A percentile compares a stretch with the other conserved stretches of the same genome.
Evolutionary conservation across 92 coral and sea anemone species (phyloP).

Genomic region (Palythoa caribaeorum): DNA sequence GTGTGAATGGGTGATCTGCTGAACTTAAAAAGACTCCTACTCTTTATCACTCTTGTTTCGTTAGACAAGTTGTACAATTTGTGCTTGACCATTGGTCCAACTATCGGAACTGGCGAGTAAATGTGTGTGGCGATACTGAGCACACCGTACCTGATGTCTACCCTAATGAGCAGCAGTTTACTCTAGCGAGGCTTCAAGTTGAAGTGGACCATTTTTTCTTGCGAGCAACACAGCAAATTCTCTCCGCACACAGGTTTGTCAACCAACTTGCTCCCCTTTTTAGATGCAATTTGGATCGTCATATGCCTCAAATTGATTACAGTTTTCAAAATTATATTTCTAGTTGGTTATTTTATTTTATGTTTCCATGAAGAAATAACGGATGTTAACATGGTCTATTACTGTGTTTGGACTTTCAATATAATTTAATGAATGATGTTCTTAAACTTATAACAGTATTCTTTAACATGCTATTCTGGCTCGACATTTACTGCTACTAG

Average conservation of each 20-base stretch:
- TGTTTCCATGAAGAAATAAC: too few species aligned
- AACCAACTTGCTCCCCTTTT: not conserved
- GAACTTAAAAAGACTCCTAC: not conserved
- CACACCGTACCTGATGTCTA: constrained; percentile 70
- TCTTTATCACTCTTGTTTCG: not conserved
- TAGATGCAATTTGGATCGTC: not conserved
- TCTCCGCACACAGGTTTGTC: constrained; percentile 89
- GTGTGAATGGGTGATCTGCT: not conserved
- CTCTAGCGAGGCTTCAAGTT: constrained; percentile 84
- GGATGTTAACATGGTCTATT: too few species aligned
- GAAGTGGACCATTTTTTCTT: constrained; percentile 98
- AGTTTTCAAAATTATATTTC: too few species aligned
- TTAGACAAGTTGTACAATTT: constrained; percentile 89
- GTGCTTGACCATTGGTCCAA: constrained; percentile 94
- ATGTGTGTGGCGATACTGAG: constrained; percentile 79
- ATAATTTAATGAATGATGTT: too few species aligned
- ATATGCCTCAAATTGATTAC: too few species aligned
- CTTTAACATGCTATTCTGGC: too few species aligned
- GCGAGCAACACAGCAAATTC: constrained; percentile 96
- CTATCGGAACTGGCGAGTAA: constrained; percentile 87
- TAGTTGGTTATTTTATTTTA: too few species aligned
- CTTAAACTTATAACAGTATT: too few species aligned
- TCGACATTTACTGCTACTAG: too few species aligned
- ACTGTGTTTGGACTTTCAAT: too few species aligned
- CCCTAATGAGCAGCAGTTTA: constrained; percentile 78